Evolutionary conservation across 53 echinoderm and acorn worm species (phyloP).

Genomic region (Temnopleurus reevesii): DNA sequence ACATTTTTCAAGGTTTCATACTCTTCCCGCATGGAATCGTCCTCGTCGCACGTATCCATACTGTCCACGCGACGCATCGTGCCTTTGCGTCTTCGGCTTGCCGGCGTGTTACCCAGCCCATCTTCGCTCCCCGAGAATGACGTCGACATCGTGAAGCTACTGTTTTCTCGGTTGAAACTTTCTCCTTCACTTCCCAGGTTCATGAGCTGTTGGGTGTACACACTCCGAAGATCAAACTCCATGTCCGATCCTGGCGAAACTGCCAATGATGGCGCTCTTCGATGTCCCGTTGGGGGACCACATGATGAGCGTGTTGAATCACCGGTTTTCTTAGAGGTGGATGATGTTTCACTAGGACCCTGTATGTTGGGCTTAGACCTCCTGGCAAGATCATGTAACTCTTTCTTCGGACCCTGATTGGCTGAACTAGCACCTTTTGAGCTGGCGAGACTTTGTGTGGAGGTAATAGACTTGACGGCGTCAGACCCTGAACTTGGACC

Average conservation of each 20-base stretch:
- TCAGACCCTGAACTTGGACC: background rate
- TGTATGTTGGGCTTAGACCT: background rate
- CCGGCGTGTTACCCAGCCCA: background rate
- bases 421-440: constrained; percentile 26
- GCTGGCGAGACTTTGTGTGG: constrained; percentile 39
- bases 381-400: constrained; percentile 31
- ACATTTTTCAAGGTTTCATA: constrained; percentile 36
- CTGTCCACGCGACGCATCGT: constrained; percentile 43
- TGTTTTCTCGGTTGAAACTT: constrained; percentile 53
- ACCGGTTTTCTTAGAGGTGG: background rate
- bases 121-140: constrained; percentile 57
- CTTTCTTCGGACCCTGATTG: constrained; percentile 37
- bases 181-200: constrained; percentile 50
- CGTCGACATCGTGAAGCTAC: constrained; percentile 55
- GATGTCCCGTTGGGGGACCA: background rate
- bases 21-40: constrained; percentile 25
- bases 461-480: constrained; percentile 29
- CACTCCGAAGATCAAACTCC: constrained; percentile 27
- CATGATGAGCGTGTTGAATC: background rate
- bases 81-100: constrained; percentile 3
- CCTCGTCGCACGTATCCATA: constrained; percentile 45
- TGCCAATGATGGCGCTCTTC: background rate
- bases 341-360: background rate
- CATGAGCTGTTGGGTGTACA: constrained; percentile 56
- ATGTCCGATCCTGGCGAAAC: constrained; percentile 7